A percentile compares a stretch with the other conserved stretches of the same genome.
Conservation (phyloP, 2,113 vertebrate genomes). For the Cygnus atratus region DNA sequence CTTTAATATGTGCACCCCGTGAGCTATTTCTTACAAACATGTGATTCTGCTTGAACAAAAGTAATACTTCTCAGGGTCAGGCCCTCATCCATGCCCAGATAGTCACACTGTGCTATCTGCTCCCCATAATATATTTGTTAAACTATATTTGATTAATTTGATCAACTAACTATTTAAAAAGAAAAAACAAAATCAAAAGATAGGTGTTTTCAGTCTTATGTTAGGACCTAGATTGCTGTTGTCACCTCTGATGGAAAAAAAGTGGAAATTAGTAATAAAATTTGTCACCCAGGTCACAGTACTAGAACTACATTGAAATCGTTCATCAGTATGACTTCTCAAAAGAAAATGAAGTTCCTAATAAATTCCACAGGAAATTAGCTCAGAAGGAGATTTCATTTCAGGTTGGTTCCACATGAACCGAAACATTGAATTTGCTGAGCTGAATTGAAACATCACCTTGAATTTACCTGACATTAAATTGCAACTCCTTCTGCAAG, state of each 20-base stretch:
- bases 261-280: background rate
- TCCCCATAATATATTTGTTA: background rate
- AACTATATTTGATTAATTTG: no score
- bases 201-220: background rate
- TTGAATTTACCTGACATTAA: background rate
- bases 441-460: background rate
- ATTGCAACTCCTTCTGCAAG: background rate
- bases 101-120: background rate
- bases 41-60: background rate
- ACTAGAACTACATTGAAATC: background rate
- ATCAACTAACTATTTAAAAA: background rate
- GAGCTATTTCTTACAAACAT: background rate
- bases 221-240: background rate
- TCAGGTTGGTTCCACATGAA: background rate
- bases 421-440: background rate
- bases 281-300: background rate
- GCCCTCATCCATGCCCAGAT: background rate
- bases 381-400: background rate
- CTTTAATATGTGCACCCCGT: accelerated
- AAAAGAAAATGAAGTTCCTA: background rate
- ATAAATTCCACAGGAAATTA: background rate
- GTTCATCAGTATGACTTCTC: background rate
- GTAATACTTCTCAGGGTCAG: background rate
- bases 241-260: background rate
- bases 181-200: background rate